Base-by-base conservation (phyloP, 2,113 vertebrate species). In the Capra hircus region DNA sequence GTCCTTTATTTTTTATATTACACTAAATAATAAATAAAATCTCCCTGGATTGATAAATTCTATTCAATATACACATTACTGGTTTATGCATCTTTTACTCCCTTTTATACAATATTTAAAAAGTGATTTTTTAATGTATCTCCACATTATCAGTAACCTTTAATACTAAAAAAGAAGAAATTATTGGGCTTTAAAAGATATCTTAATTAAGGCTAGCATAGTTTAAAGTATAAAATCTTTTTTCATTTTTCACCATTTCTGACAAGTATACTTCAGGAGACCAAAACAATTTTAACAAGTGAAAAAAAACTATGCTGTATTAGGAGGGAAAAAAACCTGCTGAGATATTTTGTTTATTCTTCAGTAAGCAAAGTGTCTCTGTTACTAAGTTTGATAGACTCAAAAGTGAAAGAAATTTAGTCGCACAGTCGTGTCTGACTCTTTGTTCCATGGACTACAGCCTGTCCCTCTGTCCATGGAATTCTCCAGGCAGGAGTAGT, bases 221-320 rank as follows among this genome's bases (percentile, higher is more conserved):
- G 89, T 85, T 90, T 83, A 95, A 98, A 93, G 12, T 88, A 77
- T 92, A 17, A 82, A 88, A 88, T 88, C 10, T 7, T n/a, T 67
- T 94, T 97, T 92, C 80, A 53, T 78, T 85, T 92, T 94, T 90
- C 90, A 83, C 50, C 7, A 30, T 59, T 97, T 98, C 43, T 94
- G 90, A 97, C 57, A 97, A 82, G 45, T 55, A 90, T 97, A 85
- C 74, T 97, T 96, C 48, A 96, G 43, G 36, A 97, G 2, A 0
- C 0, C 7, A 90, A 86, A 98, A 91, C 13, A 95, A 50, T 87
- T 98, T 98, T 97, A 96, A 96, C 21, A 30, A 71, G 30, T 82
- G 33, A 5, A 17, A 57, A 33, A 90, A 89, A 93, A 82, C 53
- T 92, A 80, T 25, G 60, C 52, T 94, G 2, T 15, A 89, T 67